Percentiles rank a stretch among this genome's conserved stretches.
Conservation (phyloP, 2,888 invertebrate species). For the Bedellia somnulentella region DNA sequence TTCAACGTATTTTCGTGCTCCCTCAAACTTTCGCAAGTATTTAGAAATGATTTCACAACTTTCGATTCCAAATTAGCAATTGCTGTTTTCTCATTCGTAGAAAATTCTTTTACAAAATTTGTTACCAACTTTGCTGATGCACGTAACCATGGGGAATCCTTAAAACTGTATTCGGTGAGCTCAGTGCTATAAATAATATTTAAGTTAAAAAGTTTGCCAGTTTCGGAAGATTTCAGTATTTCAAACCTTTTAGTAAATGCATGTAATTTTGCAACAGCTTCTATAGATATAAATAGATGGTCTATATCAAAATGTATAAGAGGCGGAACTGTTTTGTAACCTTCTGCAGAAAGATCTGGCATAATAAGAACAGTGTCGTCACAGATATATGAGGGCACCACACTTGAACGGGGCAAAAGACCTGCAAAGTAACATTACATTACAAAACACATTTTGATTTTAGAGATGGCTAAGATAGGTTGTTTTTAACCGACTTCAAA, state of each 20-base stretch:
- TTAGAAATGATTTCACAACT: too few species aligned
- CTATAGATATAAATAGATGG: slow-evolving; percentile 19
- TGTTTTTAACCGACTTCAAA: too few species aligned
- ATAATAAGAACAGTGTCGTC: slow-evolving; percentile 30
- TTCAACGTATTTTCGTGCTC: too few species aligned
- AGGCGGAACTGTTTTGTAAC: slow-evolving; percentile 20
- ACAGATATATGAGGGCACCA: slow-evolving; percentile 28
- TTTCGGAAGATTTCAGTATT: slow-evolving; percentile 19
- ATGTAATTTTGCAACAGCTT: slow-evolving; percentile 33
- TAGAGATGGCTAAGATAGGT: too few species aligned
- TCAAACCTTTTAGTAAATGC: too few species aligned
- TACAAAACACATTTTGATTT: too few species aligned
- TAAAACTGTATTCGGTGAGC: slow-evolving; percentile 24
- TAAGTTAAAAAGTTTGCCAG: slow-evolving; percentile 17
- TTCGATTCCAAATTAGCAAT: too few species aligned
- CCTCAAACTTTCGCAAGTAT: too few species aligned
- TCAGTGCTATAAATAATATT: too few species aligned
- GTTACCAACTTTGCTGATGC: slow-evolving; percentile 26
- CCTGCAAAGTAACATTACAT: background rate
- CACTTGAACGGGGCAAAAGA: slow-evolving; percentile 21
- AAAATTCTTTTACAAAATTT: slow-evolving; percentile 24
- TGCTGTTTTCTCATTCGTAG: slow-evolving; percentile 17
- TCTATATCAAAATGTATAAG: slow-evolving; percentile 20
- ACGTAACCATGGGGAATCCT: slow-evolving; percentile 25
- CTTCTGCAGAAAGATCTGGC: slow-evolving; percentile 29